Conservation (phyloP, 2,888 invertebrate species). For the Caenorhabditis sp. region DNA sequence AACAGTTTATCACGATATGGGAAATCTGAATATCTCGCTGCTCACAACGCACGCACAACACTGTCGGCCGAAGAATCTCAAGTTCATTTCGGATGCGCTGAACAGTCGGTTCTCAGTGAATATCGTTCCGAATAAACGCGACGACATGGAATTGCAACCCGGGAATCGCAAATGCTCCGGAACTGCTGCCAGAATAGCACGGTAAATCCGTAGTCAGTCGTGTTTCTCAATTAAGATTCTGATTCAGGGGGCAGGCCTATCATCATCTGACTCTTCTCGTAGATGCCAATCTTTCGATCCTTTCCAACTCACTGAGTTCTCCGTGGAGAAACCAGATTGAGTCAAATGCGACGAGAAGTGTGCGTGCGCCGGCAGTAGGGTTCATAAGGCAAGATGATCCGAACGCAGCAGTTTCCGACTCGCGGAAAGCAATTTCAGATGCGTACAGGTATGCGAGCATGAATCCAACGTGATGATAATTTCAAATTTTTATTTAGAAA, state of each 20-base stretch:
- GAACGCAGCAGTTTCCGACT: slow-evolving; percentile 81
- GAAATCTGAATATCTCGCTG: slow-evolving; percentile 92
- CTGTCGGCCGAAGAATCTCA: slow-evolving; percentile 89
- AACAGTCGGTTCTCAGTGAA: slow-evolving; percentile 82
- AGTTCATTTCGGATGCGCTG: slow-evolving; percentile 87
- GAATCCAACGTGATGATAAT: not conserved
- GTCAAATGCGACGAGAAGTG: slow-evolving; percentile 90
- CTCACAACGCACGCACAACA: slow-evolving; percentile 89
- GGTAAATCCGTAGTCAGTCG: not conserved
- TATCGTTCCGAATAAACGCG: slow-evolving; percentile 84
- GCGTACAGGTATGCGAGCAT: slow-evolving; percentile 81
- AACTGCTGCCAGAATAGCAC: slow-evolving; percentile 92
- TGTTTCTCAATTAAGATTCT: not conserved
- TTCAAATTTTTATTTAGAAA: slow-evolving; percentile 80
- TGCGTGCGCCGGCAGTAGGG: slow-evolving; percentile 86
- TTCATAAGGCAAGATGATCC: slow-evolving; percentile 88
- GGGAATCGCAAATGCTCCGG: slow-evolving; percentile 85
- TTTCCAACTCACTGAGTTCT: slow-evolving; percentile 67
- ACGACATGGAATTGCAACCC: slow-evolving; percentile 86
- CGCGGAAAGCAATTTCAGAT: slow-evolving; percentile 85
- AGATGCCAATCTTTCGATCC: slow-evolving; percentile 82
- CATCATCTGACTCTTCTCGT: slow-evolving; percentile 97
- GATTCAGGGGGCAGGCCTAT: slow-evolving; percentile 87
- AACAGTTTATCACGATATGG: slow-evolving; percentile 92
- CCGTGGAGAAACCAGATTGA: slow-evolving; percentile 84